A percentile compares a stretch with the other conserved stretches of the same genome.
Evolutionary conservation across 2,797 vertebrate genomes (phyloP).

Genomic region (Hephaestus fuliginosus): DNA sequence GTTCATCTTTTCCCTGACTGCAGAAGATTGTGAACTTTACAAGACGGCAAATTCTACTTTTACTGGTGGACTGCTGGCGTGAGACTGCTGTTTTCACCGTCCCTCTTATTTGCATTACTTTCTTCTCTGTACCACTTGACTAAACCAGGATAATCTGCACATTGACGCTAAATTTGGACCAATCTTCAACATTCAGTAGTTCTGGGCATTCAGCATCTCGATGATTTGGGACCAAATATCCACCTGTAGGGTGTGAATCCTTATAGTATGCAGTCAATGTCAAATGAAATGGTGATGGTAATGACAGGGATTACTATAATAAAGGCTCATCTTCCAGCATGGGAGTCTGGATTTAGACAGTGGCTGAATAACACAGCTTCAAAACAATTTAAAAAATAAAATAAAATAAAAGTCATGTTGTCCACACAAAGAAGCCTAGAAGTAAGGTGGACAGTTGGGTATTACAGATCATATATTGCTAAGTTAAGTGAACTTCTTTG

Average conservation of each 20-base stretch:
- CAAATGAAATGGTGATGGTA: neutral
- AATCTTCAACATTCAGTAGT: too few species aligned
- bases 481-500: neutral
- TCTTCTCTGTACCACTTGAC: constrained; percentile 2
- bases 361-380: neutral
- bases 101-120: constrained; percentile 10
- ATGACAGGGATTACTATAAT: neutral
- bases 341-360: neutral
- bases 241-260: neutral
- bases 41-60: constrained; percentile 13
- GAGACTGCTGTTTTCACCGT: neutral
- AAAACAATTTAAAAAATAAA: neutral
- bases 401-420: too few species aligned
- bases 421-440: neutral
- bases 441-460: neutral
- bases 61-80: constrained; percentile 1
- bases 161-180: too few species aligned
- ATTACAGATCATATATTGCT: neutral
- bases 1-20: constrained; percentile 36
- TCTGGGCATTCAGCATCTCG: too few species aligned
- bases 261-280: neutral
- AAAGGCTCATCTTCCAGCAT: neutral
- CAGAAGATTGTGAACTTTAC: neutral
- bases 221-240: neutral
- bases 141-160: neutral